Conservation (phyloP, 2,888 invertebrate species). For the Xestia xanthographa region DNA sequence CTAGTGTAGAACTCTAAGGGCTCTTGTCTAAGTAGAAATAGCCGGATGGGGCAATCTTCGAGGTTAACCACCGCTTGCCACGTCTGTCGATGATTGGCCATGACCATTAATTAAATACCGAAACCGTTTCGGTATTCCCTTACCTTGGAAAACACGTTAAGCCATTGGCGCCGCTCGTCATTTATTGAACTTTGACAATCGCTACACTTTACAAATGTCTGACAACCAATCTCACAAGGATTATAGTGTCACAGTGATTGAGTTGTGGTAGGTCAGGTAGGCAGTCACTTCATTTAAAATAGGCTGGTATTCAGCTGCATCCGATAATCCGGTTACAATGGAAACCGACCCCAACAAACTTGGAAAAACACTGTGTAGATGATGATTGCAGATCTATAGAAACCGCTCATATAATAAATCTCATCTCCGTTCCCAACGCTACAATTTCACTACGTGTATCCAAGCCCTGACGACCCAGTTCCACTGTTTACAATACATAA, state of each 20-base stretch:
- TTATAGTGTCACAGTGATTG: not conserved
- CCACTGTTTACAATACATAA: conserved; percentile 50
- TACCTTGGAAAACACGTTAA: not conserved
- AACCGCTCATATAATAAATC: not conserved
- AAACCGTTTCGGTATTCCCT: not conserved
- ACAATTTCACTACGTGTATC: conserved; percentile 16
- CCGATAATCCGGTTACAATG: not conserved
- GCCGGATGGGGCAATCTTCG: not conserved
- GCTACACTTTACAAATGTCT: not conserved
- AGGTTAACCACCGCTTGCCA: not conserved
- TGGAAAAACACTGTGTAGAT: not conserved
- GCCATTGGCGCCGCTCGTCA: not conserved
- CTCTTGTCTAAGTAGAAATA: not conserved
- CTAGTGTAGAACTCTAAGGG: not conserved
- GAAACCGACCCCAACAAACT: not conserved
- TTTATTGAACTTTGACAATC: not conserved
- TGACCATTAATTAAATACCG: not conserved
- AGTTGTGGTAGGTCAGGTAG: not conserved
- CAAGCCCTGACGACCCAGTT: conserved; percentile 48
- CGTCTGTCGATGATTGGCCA: not conserved
- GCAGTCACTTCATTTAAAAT: not conserved
- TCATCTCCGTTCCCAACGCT: not conserved
- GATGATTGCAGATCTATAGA: not conserved
- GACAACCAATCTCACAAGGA: not conserved
- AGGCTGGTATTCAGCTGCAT: not conserved